Conservation (phyloP, 2,888 invertebrate genomes). For the Hypomecis atomaria region DNA sequence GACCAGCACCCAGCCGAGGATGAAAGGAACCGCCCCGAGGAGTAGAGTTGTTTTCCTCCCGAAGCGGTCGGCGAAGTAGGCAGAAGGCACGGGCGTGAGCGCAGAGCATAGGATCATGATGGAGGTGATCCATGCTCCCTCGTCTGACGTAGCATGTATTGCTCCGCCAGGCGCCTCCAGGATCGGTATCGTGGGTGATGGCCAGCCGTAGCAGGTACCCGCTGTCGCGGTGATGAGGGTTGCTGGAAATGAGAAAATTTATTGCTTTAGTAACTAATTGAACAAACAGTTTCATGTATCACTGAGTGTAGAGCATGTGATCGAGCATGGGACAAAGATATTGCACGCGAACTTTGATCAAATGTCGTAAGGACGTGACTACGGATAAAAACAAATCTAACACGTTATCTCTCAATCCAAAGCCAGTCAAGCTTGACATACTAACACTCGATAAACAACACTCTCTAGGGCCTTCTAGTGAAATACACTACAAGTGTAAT, state of each 20-base stretch:
- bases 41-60: constrained; percentile 89
- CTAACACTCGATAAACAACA: too few species aligned
- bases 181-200: constrained; percentile 85
- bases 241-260: constrained; percentile 67
- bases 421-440: too few species aligned
- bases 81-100: constrained; percentile 85
- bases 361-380: too few species aligned
- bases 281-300: not conserved
- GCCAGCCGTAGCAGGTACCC: constrained; percentile 85
- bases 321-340: too few species aligned
- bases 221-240: constrained; percentile 82
- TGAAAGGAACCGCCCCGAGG: constrained; percentile 85
- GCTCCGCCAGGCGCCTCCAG: constrained; percentile 73
- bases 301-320: too few species aligned
- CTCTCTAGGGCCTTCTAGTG: too few species aligned
- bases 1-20: constrained; percentile 86
- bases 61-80: constrained; percentile 86
- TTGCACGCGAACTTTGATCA: too few species aligned
- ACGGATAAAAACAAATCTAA: too few species aligned
- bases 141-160: constrained; percentile 77
- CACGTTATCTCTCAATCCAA: too few species aligned
- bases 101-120: constrained; percentile 87
- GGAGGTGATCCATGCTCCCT: constrained; percentile 87
- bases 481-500: too few species aligned
- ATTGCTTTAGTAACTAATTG: constrained; percentile 6